Evolutionary conservation across 64 coral and sea anemone species (phyloP), one percentile per base, ranked within the genome.

Genomic region (Montipora sp.): DNA sequence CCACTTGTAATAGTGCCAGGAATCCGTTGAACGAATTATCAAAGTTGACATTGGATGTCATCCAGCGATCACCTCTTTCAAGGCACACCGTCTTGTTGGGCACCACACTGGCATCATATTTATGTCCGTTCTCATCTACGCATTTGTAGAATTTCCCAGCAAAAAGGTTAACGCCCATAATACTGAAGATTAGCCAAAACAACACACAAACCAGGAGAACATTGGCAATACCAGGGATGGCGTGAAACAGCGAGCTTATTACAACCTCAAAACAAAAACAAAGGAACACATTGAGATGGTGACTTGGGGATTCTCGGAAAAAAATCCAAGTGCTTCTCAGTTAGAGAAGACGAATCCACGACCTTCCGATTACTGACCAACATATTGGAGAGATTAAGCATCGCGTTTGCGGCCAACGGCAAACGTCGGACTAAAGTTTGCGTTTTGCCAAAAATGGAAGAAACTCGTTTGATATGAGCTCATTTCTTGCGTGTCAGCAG

Each of bases 171-270:
- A 96, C 95, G 3, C 95, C 95, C 83, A 96, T 81, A 46, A 96
- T 96, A 58, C 95, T 96, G 63, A 96, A 96, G 45, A 96, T 96
- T 16, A 96, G 49, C 95, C 95, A 96, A 88, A 90, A 96, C 14
- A 94, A 44, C 47, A 96, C 49, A 60, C 95, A 82, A 55, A 96
- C 95, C 19, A 96, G 71, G 2, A 96, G 75, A n/a, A 96, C 95
- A 83, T 96, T 96, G 9, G 73, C 89, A 22, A 96, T 96, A 60
- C 92, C 95, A 87, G 95, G 91, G 51, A 96, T 93, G 15, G 95
- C 81, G n/a, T 77, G 49, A 78, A 96, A 88, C 45, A 96, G 66
- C 5, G 95, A 90, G 59, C 77, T 90, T 22, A 96, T 96, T 1
- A 91, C 83, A 45, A 96, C 89, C 95, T 96, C 45, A 65, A 93